Percentiles rank a stretch among this genome's conserved stretches.
Conservation (phyloP, 1,140 invertebrate genomes). For the Solenopsis fugax region DNA sequence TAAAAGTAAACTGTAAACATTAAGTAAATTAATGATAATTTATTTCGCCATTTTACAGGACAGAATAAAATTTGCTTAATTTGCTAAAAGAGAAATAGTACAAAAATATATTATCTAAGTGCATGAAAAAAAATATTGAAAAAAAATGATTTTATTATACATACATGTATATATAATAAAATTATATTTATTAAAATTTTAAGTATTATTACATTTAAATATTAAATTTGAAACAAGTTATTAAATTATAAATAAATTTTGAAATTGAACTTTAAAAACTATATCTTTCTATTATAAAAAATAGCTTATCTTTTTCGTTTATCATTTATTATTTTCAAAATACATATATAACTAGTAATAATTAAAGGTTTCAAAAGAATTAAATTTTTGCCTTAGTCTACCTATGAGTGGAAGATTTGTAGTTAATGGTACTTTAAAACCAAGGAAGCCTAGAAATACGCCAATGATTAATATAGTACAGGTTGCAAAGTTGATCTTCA, state of each 20-base stretch:
- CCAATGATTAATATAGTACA: constrained; percentile 88
- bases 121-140: too few relatives aligned
- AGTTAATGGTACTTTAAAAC: constrained; percentile 88
- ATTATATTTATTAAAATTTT: too few relatives aligned
- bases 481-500: constrained; percentile 89
- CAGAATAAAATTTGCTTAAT: neutral
- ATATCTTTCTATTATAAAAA: neutral
- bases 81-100: too few relatives aligned
- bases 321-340: constrained; percentile 17
- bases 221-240: too few relatives aligned
- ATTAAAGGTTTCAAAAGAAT: neutral
- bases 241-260: too few relatives aligned
- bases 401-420: constrained; percentile 89
- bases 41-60: neutral
- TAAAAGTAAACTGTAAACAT: constrained; percentile 87
- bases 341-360: constrained; percentile 21
- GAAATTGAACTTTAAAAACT: too few relatives aligned
- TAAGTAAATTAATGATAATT: neutral
- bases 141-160: too few relatives aligned
- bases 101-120: too few relatives aligned
- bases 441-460: constrained; percentile 89
- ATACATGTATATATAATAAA: too few relatives aligned
- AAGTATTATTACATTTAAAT: too few relatives aligned
- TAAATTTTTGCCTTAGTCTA: constrained; percentile 77
- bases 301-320: neutral